Percentiles rank a stretch among this genome's conserved stretches.
phyloP scores from a whole-genome alignment of 1,140 invertebrate genomes.

The Matsumurasca onukii region DNA sequence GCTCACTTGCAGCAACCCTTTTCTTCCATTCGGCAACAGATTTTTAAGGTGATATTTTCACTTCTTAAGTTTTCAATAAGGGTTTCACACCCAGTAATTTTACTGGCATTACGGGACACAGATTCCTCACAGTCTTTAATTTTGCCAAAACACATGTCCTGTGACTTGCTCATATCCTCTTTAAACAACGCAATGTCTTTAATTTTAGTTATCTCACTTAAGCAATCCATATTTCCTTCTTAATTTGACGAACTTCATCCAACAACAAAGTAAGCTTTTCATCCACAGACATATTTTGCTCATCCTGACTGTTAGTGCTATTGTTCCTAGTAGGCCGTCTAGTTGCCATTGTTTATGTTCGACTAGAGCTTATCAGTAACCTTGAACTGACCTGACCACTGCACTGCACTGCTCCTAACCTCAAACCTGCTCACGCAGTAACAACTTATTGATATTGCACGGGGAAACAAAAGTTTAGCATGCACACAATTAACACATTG shows the following conservation, averaged over 20 bases:
- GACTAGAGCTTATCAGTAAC: neutral
- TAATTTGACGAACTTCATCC: neutral
- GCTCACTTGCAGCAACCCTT: neutral
- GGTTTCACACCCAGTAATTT: neutral
- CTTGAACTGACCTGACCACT: no score
- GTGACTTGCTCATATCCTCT: neutral
- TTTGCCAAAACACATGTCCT: neutral
- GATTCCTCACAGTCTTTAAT: neutral
- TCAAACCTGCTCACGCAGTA: neutral
- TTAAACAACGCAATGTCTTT: neutral
- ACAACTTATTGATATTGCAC: no score
- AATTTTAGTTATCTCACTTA: neutral
- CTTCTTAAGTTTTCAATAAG: neutral
- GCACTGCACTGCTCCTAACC: no score
- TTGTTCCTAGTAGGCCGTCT: neutral
- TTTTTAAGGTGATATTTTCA: conserved; percentile 1
- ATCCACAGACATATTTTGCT: neutral
- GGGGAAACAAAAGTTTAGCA: no score
- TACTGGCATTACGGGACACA: neutral
- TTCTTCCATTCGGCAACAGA: neutral
- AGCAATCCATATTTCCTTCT: neutral
- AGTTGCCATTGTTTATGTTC: neutral
- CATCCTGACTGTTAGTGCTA: neutral
- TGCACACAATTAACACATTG: no score
- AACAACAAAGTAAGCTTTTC: neutral